Evolutionary conservation across 1,140 invertebrate species (phyloP).

Genomic region (Octopus bimaculoides): DNA sequence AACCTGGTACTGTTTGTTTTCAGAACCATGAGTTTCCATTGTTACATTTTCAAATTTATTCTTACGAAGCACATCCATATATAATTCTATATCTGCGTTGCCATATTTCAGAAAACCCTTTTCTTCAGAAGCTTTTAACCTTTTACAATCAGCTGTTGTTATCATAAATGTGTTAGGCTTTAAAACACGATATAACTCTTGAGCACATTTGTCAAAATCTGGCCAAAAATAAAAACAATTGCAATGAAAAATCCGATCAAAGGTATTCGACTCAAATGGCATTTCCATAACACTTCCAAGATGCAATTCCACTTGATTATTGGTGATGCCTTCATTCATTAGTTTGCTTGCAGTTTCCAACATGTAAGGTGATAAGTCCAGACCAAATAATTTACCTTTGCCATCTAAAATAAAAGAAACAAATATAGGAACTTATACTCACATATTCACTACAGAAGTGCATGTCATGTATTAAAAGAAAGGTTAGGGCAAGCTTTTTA

Average conservation of each 20-base stretch:
- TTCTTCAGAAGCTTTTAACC: conserved; percentile 12
- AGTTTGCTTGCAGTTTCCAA: conserved; percentile 24
- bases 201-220: conserved; percentile 16
- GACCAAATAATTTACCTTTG: conserved; percentile 36
- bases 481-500: too few relatives aligned
- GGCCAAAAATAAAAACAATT: conserved; percentile 48
- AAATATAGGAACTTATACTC: too few relatives aligned
- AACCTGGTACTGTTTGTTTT: conserved; percentile 19
- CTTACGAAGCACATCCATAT: conserved; percentile 33
- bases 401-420: conserved; percentile 31
- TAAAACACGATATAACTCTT: conserved; percentile 40
- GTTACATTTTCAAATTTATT: conserved; percentile 36
- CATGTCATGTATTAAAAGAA: too few relatives aligned
- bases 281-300: conserved; percentile 26
- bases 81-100: conserved; percentile 28
- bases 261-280: conserved; percentile 31
- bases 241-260: conserved; percentile 39
- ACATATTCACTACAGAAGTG: too few relatives aligned
- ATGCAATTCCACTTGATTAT: conserved; percentile 32
- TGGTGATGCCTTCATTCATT: conserved; percentile 20
- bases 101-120: conserved; percentile 32
- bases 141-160: conserved; percentile 25
- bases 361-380: conserved; percentile 39
- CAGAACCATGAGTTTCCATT: conserved; percentile 24
- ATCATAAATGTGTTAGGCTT: conserved; percentile 36